Base-by-base conservation (phyloP, 2,888 invertebrate genomes). In the Nomada hirtipes region DNA sequence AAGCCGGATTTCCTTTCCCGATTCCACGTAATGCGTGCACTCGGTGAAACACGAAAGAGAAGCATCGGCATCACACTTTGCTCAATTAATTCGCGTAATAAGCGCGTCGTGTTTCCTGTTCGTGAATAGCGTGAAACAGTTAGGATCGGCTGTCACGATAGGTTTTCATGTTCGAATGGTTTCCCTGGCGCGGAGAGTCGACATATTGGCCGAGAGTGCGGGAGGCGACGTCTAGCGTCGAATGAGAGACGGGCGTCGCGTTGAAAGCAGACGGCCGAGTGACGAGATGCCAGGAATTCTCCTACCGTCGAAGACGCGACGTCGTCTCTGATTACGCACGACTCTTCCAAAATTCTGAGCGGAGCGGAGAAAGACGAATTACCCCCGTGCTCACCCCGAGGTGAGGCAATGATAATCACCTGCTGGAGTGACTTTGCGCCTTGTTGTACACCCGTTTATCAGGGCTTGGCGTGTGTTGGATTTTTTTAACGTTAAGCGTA, bases 181-280 rank as follows among this genome's bases (percentile, higher is more conserved):
- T 87, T 85, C 84, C 83, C 79, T 79, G 83, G 78, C 15, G 82
- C 63, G 60, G 81, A 64, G 83, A 82, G 82, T 76, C 82, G 83
- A 79, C 88, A 83, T 85, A 86, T 87, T 85, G 86, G 88, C 60
- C 80, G 87, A 77, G 86, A 86, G 84, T 75, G 79, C 82, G 84
- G 79, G 82, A 86, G 86, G 80, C 82, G 86, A 89, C 85, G 86
- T 89, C 87, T 87, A 88, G 82, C 89, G 80, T 89, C 87, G 89
- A 89, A 91, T 91, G 92, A 92, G 90, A 89, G 92, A 92, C 92
- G 89, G 88, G 90, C 90, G 83, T 89, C 87, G 86, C 87, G 90
- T 89, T 89, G 90, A 90, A 90, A 90, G 88, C 89, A 89, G 91
- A 90, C 92, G 90, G 91, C 88, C 90, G 90, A 91, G 90, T 92